Evolutionary conservation across 2,113 vertebrate genomes (phyloP).

Genomic region (Alectura lathami): DNA sequence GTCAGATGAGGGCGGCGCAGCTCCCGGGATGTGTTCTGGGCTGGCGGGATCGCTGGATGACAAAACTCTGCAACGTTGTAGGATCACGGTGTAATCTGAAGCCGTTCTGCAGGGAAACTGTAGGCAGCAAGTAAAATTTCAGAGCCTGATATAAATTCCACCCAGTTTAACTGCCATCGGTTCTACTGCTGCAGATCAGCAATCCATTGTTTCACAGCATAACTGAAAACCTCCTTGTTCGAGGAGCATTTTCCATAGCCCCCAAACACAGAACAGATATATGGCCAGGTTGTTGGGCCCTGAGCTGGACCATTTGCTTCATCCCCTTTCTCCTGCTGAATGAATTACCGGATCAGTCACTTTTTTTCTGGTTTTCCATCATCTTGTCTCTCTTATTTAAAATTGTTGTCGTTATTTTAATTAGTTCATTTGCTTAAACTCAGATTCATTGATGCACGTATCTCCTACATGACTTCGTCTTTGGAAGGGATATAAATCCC

Average conservation of each 20-base stretch:
- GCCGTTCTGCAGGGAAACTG: neutral
- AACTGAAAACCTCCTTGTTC: neutral
- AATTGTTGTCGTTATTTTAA: neutral
- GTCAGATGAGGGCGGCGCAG: neutral
- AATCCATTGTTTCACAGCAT: neutral
- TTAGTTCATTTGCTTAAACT: neutral
- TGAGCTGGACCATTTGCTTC: neutral
- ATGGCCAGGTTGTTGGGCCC: neutral
- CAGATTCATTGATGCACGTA: neutral
- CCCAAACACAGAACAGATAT: neutral
- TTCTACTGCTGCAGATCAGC: slow-evolving; percentile 11
- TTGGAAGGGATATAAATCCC: neutral
- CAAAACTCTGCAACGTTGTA: slow-evolving; percentile 16
- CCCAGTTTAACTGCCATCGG: neutral
- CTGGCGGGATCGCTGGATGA: neutral
- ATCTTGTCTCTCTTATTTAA: neutral
- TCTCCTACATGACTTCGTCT: neutral
- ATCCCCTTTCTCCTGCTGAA: neutral
- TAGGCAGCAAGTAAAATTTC: slow-evolving; percentile 12
- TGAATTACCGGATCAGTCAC: neutral
- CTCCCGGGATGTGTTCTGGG: neutral
- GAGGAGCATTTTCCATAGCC: neutral
- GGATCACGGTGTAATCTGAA: neutral
- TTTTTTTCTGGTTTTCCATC: neutral
- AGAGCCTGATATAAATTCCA: slow-evolving; percentile 29